Evolutionary conservation across 2,113 vertebrate species (phyloP), one percentile per base, ranked within the genome.

Genomic region (Colaptes auratus): DNA sequence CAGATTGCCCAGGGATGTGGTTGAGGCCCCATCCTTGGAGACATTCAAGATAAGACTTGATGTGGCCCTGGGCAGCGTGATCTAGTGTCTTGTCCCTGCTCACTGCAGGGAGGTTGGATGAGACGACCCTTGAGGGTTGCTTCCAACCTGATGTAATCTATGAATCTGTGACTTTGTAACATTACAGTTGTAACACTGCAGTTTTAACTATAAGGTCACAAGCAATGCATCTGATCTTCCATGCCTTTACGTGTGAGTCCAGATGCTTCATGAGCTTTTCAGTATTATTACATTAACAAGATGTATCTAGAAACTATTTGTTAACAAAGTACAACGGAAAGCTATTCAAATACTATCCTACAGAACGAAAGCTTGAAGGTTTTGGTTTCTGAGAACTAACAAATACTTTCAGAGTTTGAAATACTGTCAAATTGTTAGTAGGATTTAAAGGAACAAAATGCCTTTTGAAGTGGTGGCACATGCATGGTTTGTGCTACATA

Each of bases 401-500:
- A 58, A 75, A 74, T 66, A 15, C 7, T 44, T 81, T 17, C 69
- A 53, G 63, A 72, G 6, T 36, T 58, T 69, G n/a, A 84, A 82
- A 61, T 24, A 59, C 12, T 50, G 25, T 53, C 20, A 39, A 71
- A 88, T 36, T 35, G 1, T n/a, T 85, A 48, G 17, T 5, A 77
- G 1, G 10, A 55, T 64, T 64, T 67, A 44, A 69, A 53, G 30
- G 44, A 61, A 77, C n/a, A 65, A 50, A 52, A 28, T 2, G 35
- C 25, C 14, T 86, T 80, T 67, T 78, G 36, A 86, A 85, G 31
- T n/a, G 15, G 13, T 48, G 31, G 71, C 36, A 67, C 3, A 31
- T 2, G 0, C 83, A 65, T 3, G 2, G 93, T 93, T 95, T 92
- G 76, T 94, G 89, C 93, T 84, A 73, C 95, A 30, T 78, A 95